Conservation (phyloP, 2,888 invertebrate species). For the Torymus texanus region DNA sequence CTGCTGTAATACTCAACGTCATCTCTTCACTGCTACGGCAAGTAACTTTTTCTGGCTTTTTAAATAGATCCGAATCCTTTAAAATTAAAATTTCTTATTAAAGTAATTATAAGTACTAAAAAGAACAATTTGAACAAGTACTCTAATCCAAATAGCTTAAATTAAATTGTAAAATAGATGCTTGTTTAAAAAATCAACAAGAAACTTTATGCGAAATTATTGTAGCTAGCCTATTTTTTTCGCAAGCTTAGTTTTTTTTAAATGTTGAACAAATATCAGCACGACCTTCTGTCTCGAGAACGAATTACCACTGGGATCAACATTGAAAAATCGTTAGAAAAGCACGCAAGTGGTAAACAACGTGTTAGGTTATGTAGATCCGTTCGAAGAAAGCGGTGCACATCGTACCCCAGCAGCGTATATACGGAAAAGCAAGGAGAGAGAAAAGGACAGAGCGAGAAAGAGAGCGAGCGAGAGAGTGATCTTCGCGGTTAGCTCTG, state of each 20-base stretch:
- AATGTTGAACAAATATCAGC: too few species aligned
- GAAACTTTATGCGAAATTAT: too few species aligned
- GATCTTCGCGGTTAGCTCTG: neutral
- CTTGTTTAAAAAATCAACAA: too few species aligned
- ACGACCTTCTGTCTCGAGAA: too few species aligned
- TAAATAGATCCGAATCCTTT: slow-evolving; percentile 81
- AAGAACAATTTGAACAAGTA: too few species aligned
- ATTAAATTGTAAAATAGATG: too few species aligned
- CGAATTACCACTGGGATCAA: too few species aligned
- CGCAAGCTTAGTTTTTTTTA: too few species aligned
- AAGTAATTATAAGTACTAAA: neutral
- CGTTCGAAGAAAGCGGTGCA: slow-evolving; percentile 19
- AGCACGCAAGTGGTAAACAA: slow-evolving; percentile 60
- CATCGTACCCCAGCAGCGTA: neutral
- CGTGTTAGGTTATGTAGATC: slow-evolving; percentile 62
- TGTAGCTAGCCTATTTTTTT: too few species aligned
- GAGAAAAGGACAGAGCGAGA: too few species aligned
- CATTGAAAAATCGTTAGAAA: neutral
- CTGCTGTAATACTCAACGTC: slow-evolving; percentile 82
- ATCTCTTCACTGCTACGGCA: slow-evolving; percentile 82
- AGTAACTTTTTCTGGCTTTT: slow-evolving; percentile 77
- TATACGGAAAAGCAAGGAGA: neutral
- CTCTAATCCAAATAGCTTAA: too few species aligned
- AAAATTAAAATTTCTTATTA: slow-evolving; percentile 46
- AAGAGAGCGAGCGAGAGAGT: too few species aligned